Conservation (phyloP, 2,797 vertebrate species). For the Tinamus major region DNA sequence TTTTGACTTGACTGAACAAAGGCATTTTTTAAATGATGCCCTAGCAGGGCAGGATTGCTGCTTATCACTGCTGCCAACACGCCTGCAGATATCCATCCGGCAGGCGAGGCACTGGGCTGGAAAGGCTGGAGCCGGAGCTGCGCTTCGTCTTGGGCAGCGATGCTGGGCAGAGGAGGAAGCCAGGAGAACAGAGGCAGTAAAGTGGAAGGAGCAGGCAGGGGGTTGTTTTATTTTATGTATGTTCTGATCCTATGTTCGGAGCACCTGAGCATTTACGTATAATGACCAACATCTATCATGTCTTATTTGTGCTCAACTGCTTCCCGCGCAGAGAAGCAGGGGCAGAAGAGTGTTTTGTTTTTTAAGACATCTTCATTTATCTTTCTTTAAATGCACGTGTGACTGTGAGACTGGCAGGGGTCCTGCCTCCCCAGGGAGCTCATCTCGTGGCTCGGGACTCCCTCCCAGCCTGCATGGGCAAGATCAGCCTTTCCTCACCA, state of each 20-base stretch:
- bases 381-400: background rate
- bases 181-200: background rate
- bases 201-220: background rate
- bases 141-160: background rate
- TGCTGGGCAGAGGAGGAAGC: background rate
- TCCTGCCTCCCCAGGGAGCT: background rate
- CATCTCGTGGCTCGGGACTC: rapidly evolving
- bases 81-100: rapidly evolving
- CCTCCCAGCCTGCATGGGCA: rapidly evolving
- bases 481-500: background rate
- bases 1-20: background rate
- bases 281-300: background rate
- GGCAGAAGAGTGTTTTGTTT: background rate
- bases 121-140: background rate
- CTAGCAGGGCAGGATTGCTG: background rate
- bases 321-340: background rate
- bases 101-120: background rate
- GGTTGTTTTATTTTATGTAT: background rate
- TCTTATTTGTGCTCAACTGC: background rate
- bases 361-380: background rate
- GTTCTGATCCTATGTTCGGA: background rate
- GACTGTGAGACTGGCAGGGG: background rate
- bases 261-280: background rate
- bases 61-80: background rate
- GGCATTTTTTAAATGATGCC: background rate